Evolutionary conservation across 2,888 invertebrate genomes (phyloP).

Genomic region (Cabera pusaria): DNA sequence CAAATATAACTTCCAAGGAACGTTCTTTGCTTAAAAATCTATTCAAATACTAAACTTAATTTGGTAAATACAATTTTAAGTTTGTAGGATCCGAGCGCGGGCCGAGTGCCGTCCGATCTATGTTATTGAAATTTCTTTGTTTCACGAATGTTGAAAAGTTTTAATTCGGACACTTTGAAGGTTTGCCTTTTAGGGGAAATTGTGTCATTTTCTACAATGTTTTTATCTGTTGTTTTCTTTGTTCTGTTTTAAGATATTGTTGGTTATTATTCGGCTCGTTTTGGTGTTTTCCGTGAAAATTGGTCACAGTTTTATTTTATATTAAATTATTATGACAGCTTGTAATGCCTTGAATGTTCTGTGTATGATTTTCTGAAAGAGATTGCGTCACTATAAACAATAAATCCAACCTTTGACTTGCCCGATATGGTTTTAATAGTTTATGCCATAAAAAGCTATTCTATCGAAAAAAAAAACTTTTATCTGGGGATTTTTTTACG

Average conservation of each 20-base stretch:
- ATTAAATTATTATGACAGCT: too few relatives aligned
- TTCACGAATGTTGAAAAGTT: conserved; percentile 12
- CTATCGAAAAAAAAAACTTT: too few relatives aligned
- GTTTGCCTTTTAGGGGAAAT: conserved; percentile 12
- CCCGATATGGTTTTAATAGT: too few relatives aligned
- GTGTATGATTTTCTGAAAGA: too few relatives aligned
- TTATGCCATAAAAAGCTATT: too few relatives aligned
- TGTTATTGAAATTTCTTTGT: conserved; percentile 14
- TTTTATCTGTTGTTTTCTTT: conserved; percentile 6
- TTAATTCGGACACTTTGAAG: conserved; percentile 21
- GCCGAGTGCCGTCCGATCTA: conserved; percentile 14
- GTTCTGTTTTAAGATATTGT: background rate
- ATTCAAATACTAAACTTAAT: conserved; percentile 21
- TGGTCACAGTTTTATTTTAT: background rate
- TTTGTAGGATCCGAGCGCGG: conserved; percentile 10
- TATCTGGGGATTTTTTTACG: too few relatives aligned
- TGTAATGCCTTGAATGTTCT: too few relatives aligned
- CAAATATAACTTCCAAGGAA: conserved; percentile 10
- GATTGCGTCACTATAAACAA: too few relatives aligned
- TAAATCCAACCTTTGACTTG: too few relatives aligned
- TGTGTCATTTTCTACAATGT: conserved; percentile 3
- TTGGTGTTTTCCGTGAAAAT: background rate
- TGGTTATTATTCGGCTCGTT: background rate
- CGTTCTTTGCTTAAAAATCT: conserved; percentile 16
- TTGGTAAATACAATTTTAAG: conserved; percentile 21